These are phyloP conservation scores for Tipula unca DNA, from an alignment of 2,888 invertebrate species.

Conservation along the genomic window DNA sequence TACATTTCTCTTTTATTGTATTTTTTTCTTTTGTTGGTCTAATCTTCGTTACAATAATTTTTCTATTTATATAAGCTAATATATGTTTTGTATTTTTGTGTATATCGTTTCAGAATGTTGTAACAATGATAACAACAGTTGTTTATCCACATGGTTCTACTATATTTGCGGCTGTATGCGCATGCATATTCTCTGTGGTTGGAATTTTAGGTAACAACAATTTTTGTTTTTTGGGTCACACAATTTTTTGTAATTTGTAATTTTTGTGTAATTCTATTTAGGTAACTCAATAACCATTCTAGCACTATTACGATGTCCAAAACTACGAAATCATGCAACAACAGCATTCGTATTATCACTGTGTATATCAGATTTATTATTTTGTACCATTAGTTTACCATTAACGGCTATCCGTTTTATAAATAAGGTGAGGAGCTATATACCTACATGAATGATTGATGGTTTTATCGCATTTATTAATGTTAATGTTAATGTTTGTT, in stretches of 20 bases:
- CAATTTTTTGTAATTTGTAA: conserved; percentile 22
- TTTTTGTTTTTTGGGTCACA: neutral
- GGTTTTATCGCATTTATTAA: neutral
- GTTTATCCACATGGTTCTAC: conserved; percentile 65
- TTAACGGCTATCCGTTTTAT: conserved; percentile 76
- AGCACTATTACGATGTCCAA: conserved; percentile 67
- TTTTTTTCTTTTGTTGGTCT: neutral
- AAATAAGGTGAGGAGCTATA: conserved; percentile 48
- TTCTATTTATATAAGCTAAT: neutral
- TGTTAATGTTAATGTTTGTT: neutral
- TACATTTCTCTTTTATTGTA: neutral
- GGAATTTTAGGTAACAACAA: conserved; percentile 63
- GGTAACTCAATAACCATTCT: conserved; percentile 76
- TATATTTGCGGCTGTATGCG: conserved; percentile 67
- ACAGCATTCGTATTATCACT: conserved; percentile 82
- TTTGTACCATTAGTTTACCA: conserved; percentile 76
- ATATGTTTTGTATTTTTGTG: neutral
- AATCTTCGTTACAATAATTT: conserved; percentile 14
- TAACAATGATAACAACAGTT: conserved; percentile 28
- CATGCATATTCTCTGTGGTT: conserved; percentile 67
- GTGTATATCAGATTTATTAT: conserved; percentile 76
- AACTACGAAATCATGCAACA: conserved; percentile 73
- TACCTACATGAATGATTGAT: neutral
- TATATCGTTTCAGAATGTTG: conserved; percentile 15
- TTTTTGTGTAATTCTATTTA: conserved; percentile 43